phyloP scores from a whole-genome alignment of 2,113 vertebrate genomes.

The Nycticebus coucang region DNA sequence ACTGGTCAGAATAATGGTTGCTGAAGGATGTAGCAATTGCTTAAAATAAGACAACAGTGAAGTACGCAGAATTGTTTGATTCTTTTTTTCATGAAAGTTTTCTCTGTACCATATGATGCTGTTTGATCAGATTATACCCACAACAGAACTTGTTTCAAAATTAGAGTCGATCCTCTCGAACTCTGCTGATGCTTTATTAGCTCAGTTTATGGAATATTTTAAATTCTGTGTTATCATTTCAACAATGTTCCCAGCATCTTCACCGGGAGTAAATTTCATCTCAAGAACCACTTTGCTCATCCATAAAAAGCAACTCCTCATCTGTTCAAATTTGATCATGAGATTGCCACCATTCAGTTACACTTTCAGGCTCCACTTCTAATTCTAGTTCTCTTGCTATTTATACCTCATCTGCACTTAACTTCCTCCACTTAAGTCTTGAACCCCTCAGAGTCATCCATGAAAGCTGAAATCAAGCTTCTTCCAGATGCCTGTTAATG shows the following conservation, averaged over 20 bases:
- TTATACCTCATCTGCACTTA: neutral
- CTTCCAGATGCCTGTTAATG: neutral
- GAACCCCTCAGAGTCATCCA: neutral
- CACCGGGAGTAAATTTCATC: neutral
- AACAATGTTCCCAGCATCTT: neutral
- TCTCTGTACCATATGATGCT: neutral
- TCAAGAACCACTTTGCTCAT: neutral
- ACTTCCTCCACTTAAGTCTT: neutral
- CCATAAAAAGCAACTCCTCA: neutral
- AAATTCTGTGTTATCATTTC: neutral
- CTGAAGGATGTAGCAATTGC: neutral
- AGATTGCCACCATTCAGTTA: neutral
- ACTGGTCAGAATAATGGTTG: neutral
- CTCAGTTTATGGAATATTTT: neutral
- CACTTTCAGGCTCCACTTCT: neutral
- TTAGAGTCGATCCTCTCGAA: neutral
- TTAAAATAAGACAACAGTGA: neutral
- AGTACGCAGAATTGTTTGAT: neutral
- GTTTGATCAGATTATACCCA: neutral
- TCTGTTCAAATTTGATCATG: neutral
- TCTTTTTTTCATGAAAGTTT: neutral
- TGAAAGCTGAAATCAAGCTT: neutral
- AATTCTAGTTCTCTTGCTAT: neutral
- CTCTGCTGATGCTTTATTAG: neutral
- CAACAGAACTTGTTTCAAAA: neutral